Evolutionary conservation across 2,888 invertebrate genomes (phyloP).

Genomic region (Sclerodermus sp.): DNA sequence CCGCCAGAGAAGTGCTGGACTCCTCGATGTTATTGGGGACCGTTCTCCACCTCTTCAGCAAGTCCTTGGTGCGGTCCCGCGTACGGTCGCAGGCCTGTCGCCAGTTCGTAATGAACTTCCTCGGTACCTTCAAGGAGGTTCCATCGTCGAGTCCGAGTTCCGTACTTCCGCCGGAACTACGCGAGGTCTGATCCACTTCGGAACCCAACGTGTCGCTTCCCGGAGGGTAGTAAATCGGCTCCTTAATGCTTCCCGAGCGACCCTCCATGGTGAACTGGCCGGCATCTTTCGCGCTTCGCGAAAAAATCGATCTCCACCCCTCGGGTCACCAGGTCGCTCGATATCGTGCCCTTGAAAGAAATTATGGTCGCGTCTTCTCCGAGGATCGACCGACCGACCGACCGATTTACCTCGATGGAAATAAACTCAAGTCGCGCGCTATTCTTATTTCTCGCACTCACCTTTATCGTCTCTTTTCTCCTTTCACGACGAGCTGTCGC

Average conservation of each 20-base stretch:
- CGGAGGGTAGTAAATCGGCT: constrained; percentile 34
- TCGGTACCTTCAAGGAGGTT: constrained; percentile 61
- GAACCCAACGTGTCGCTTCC: neutral
- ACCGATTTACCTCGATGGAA: constrained; percentile 13
- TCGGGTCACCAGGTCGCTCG: constrained; percentile 40
- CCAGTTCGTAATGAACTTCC: constrained; percentile 76
- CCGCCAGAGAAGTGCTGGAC: neutral
- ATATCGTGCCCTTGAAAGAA: too few relatives aligned
- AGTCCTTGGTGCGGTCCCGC: constrained; percentile 73
- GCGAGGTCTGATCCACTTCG: constrained; percentile 14
- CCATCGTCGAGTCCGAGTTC: constrained; percentile 24
- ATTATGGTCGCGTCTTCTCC: too few relatives aligned
- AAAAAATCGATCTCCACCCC: constrained; percentile 37
- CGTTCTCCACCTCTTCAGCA: constrained; percentile 72
- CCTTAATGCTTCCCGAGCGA: constrained; percentile 39
- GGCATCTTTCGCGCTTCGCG: constrained; percentile 6
- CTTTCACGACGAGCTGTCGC: too few relatives aligned
- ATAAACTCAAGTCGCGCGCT: too few relatives aligned
- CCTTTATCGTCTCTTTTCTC: too few relatives aligned
- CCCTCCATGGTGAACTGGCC: constrained; percentile 32
- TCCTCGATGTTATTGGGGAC: constrained; percentile 64
- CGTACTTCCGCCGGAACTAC: constrained; percentile 28
- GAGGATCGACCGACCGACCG: constrained; percentile 40
- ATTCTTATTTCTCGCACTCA: too few relatives aligned
- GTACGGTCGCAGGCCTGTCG: constrained; percentile 75